Evolutionary conservation across 2,888 invertebrate species (phyloP).

Genomic region (Drosophila falleni): DNA sequence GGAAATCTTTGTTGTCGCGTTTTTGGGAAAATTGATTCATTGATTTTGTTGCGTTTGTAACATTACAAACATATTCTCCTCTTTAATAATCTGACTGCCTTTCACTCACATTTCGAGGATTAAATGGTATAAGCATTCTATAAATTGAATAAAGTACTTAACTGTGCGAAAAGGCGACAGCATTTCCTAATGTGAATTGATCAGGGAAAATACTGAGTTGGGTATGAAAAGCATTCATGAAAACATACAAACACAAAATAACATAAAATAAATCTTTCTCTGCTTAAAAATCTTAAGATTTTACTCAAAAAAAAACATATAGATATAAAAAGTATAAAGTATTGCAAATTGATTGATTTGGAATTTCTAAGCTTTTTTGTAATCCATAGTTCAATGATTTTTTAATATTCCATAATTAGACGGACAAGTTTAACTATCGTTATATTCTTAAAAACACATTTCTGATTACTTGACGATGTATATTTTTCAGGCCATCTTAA

Average conservation of each 20-base stretch:
- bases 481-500: too few species aligned
- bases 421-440: too few species aligned
- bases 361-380: too few species aligned
- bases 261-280: neutral
- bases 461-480: too few species aligned
- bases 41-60: conserved; percentile 49
- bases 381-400: too few species aligned
- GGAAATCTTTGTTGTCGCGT: conserved; percentile 50
- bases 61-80: conserved; percentile 57
- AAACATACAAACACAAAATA: neutral
- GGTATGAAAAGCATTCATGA: neutral
- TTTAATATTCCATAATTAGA: too few species aligned
- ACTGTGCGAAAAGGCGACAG: conserved; percentile 3
- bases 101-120: conserved; percentile 21
- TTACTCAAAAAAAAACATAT: too few species aligned
- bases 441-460: too few species aligned
- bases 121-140: conserved; percentile 25
- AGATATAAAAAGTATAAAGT: too few species aligned
- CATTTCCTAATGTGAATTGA: conserved; percentile 13
- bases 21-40: conserved; percentile 49
- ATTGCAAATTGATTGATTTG: too few species aligned
- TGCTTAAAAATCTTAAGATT: neutral
- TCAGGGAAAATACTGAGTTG: conserved; percentile 5
- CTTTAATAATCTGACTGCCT: conserved; percentile 30
- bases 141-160: conserved; percentile 19